Evolutionary conservation across 53 echinoderm and acorn worm genomes (phyloP), one percentile per base, ranked within the genome.

Genomic region (Astropecten irregularis): DNA sequence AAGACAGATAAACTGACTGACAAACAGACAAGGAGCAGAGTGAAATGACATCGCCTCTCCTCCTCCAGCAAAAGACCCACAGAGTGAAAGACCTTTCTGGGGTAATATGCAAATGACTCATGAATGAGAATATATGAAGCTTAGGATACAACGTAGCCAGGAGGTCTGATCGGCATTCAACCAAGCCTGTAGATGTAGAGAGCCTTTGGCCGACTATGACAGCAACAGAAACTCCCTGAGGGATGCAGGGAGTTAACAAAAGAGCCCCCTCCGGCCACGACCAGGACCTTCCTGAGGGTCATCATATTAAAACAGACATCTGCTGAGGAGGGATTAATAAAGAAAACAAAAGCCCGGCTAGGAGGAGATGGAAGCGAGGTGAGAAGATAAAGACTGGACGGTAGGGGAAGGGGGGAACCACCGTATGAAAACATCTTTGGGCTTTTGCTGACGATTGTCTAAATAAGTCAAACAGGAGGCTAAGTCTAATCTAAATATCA

Each of bases 391-490:
- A 62, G 57, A 68, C 30, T 6, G 62, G 44, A 15, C 40, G 27
- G 61, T 54, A 55, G 35, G 55, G 61, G 77, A 60, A 77, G 55
- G 27, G 34, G 44, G 42, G 77, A 46, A 77, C 54, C 28, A 55
- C 23, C 19, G 56, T 62, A 46, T 8, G 46, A 60, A 42, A 79
- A 79, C 79, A 79, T 61, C 79, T 79, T 20, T 7, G 62, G 79
- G 79, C 32, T 30, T 19, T 11, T 6, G 28, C 31, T 42, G 79
- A 61, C 27, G 49, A 61, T 79, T 58, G 62, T 79, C 62, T 79
- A 79, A 79, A 79, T 79, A 61, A 30, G 20, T 10, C 39, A 28
- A 29, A 44, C 40, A 47, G 44, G 47, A 31, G 49, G 31, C 29
- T 18, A 46, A 46, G 79, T 79, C 32, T 10, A 60, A 79, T 47